Percentiles rank a stretch among this genome's conserved stretches.
phyloP scores from a whole-genome alignment of 1,140 invertebrate genomes.

The Drosophila kikkawai region DNA sequence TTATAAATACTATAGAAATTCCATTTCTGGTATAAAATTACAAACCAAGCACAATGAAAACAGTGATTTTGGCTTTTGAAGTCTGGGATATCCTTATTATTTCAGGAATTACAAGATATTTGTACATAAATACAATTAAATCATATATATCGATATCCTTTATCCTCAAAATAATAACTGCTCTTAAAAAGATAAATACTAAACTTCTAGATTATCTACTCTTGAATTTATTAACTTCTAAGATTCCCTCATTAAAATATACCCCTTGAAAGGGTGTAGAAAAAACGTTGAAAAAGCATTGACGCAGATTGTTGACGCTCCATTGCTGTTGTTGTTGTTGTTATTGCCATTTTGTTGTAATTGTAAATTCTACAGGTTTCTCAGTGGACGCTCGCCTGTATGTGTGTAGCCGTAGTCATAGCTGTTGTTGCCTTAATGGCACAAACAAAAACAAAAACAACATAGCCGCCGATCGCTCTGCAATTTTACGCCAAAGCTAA shows the following conservation, averaged over 20 bases:
- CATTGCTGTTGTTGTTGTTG: conserved; percentile 16
- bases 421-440: conserved; percentile 77
- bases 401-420: conserved; percentile 20
- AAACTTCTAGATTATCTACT: too few relatives aligned
- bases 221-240: too few relatives aligned
- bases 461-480: conserved; percentile 47
- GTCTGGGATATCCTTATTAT: too few relatives aligned
- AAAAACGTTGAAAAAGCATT: conserved; percentile 49
- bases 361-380: conserved; percentile 83
- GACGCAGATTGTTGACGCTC: conserved; percentile 64
- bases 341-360: conserved; percentile 61
- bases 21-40: neutral
- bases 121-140: too few relatives aligned
- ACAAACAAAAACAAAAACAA: conserved; percentile 45
- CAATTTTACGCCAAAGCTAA: conserved; percentile 80
- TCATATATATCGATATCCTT: too few relatives aligned
- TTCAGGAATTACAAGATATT: too few relatives aligned
- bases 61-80: too few relatives aligned
- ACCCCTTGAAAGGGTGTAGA: neutral
- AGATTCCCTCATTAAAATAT: neutral
- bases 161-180: too few relatives aligned
- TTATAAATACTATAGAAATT: neutral
- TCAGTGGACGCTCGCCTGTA: conserved; percentile 15
- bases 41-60: too few relatives aligned
- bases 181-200: too few relatives aligned